These are phyloP conservation scores for Apostichopus japonicus DNA, from an alignment of 35 echinoderm and acorn worm species.

Conservation along the genomic window DNA sequence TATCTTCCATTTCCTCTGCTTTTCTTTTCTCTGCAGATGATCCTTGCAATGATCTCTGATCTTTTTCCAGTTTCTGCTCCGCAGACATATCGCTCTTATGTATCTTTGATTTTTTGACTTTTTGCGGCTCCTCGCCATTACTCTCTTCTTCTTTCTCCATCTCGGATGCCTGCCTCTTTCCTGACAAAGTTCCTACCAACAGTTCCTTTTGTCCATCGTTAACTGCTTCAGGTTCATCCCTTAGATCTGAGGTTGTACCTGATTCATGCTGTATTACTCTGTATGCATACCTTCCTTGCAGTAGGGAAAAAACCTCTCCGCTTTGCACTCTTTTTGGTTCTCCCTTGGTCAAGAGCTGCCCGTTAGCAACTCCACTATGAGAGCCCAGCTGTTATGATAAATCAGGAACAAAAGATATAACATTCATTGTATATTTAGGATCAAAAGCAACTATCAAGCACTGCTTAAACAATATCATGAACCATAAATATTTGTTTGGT, in stretches of 20 bases:
- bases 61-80: not conserved
- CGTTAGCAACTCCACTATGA: conserved; percentile 26
- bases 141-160: conserved; percentile 20
- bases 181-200: not conserved
- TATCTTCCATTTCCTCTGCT: conserved; percentile 42
- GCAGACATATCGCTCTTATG: not conserved
- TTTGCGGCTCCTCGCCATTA: not conserved
- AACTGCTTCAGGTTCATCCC: not conserved
- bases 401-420: no score
- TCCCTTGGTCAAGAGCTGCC: conserved; percentile 54
- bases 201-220: not conserved
- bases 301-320: conserved; percentile 58
- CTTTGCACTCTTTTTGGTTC: conserved; percentile 21
- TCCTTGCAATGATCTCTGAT: not conserved
- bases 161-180: conserved; percentile 29
- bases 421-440: no score
- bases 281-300: conserved; percentile 66
- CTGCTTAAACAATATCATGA: no score
- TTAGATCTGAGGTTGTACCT: not conserved
- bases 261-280: conserved; percentile 7
- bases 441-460: no score
- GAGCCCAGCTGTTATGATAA: conserved; percentile 49
- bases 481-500: no score
- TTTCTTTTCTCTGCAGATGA: not conserved
- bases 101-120: conserved; percentile 12